Conservation (phyloP, 2,888 invertebrate genomes). For the Pristionchus entomophagus region DNA sequence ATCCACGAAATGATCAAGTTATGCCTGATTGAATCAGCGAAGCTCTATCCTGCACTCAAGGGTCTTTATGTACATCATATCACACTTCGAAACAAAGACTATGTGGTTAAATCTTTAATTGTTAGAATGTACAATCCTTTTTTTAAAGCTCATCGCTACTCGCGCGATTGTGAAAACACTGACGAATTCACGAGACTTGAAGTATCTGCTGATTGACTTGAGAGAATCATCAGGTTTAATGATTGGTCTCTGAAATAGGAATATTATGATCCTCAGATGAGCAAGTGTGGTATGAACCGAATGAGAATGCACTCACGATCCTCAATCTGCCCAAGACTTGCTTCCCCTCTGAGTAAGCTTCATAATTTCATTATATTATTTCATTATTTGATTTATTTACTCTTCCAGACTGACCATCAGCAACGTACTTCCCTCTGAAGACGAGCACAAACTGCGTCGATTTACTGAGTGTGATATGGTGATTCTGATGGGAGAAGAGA, state of each 20-base stretch:
- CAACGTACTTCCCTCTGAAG: slow-evolving; percentile 18
- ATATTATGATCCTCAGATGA: not conserved
- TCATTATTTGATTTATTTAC: no score
- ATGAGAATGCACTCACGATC: not conserved
- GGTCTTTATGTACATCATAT: not conserved
- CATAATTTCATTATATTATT: not conserved
- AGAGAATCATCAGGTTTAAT: not conserved
- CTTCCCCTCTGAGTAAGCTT: not conserved
- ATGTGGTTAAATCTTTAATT: not conserved
- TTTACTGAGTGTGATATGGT: not conserved
- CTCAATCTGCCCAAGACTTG: slow-evolving; percentile 1
- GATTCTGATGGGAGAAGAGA: slow-evolving; percentile 29
- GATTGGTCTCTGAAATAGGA: not conserved
- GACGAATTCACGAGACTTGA: not conserved
- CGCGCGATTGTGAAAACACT: not conserved
- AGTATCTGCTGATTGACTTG: slow-evolving; percentile 33
- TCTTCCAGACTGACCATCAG: slow-evolving; percentile 29
- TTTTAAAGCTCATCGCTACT: not conserved
- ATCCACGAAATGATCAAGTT: not conserved
- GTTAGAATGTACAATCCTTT: no score
- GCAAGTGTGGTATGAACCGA: slow-evolving; percentile 20
- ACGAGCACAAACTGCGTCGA: slow-evolving; percentile 23
- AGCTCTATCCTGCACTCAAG: not conserved
- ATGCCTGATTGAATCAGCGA: not conserved
- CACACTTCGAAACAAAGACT: not conserved